Evolutionary conservation across 2,888 invertebrate species (phyloP).

Genomic region (Pelosia muscerda): DNA sequence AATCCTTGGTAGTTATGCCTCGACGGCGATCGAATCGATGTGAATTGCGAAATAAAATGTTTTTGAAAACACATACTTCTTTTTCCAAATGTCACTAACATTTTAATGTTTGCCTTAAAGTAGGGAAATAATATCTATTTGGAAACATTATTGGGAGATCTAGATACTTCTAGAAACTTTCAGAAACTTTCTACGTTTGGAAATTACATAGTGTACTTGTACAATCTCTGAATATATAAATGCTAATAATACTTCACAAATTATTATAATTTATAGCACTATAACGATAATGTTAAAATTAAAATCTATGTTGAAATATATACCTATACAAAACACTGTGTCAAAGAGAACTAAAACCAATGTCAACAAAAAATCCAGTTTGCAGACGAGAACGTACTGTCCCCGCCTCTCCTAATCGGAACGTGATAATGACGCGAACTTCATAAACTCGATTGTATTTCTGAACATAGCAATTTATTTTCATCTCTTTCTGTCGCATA

Average conservation of each 20-base stretch:
- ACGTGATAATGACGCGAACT: conserved; percentile 61
- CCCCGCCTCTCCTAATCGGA: conserved; percentile 35
- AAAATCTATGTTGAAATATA: background rate
- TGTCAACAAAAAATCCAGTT: background rate
- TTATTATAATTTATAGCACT: background rate
- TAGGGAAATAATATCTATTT: background rate
- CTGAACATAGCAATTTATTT: conserved; percentile 74
- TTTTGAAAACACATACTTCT: too few relatives aligned
- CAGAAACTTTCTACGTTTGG: background rate
- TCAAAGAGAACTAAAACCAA: conserved; percentile 23
- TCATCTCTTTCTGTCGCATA: conserved; percentile 73
- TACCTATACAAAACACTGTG: conserved; percentile 5
- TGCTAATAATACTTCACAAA: background rate
- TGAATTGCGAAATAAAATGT: too few relatives aligned
- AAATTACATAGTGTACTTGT: background rate
- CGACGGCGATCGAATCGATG: too few relatives aligned
- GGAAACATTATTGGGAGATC: background rate
- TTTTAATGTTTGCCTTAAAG: background rate
- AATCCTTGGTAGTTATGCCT: too few relatives aligned
- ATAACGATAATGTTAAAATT: too few relatives aligned
- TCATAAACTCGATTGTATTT: conserved; percentile 48
- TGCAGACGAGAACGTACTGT: conserved; percentile 50
- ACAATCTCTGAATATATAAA: background rate
- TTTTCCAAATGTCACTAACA: too few relatives aligned
- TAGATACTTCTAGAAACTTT: conserved; percentile 5